These are phyloP conservation scores for Podargus strigoides DNA, from an alignment of 2,797 vertebrate species.

Conservation along the genomic window DNA sequence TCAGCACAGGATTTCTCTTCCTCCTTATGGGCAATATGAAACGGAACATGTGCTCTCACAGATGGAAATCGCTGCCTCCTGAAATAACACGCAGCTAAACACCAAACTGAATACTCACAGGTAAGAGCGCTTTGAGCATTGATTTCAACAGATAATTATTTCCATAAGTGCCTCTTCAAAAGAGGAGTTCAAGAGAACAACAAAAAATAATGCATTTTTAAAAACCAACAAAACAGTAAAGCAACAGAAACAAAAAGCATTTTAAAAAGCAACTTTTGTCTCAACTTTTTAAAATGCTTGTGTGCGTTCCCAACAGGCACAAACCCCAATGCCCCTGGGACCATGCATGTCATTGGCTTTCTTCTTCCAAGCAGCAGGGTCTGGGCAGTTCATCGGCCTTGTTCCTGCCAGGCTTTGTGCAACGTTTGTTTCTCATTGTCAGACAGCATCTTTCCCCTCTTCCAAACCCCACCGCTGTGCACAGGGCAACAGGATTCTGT, in stretches of 20 bases:
- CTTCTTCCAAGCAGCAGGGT: too few relatives aligned
- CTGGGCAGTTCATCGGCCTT: too few relatives aligned
- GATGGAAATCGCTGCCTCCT: neutral
- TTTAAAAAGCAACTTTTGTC: neutral
- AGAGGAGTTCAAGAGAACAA: neutral
- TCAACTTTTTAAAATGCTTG: too few relatives aligned
- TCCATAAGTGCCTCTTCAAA: neutral
- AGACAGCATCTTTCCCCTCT: too few relatives aligned
- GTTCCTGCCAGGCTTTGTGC: too few relatives aligned
- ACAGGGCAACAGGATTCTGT: too few relatives aligned
- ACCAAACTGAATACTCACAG: neutral
- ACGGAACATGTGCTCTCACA: neutral
- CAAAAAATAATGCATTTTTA: rapidly evolving
- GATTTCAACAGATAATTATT: neutral
- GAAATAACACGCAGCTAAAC: neutral
- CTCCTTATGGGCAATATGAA: neutral
- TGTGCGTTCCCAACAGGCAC: too few relatives aligned
- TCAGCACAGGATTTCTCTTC: neutral
- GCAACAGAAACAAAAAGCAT: neutral
- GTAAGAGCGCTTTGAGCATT: neutral
- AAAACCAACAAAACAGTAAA: neutral
- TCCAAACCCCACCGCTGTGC: too few relatives aligned
- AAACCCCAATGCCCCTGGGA: too few relatives aligned
- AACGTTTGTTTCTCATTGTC: too few relatives aligned
- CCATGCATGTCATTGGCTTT: too few relatives aligned